Conservation (phyloP, 2,113 vertebrate species). For the Sinocyclocheilus grahami region DNA sequence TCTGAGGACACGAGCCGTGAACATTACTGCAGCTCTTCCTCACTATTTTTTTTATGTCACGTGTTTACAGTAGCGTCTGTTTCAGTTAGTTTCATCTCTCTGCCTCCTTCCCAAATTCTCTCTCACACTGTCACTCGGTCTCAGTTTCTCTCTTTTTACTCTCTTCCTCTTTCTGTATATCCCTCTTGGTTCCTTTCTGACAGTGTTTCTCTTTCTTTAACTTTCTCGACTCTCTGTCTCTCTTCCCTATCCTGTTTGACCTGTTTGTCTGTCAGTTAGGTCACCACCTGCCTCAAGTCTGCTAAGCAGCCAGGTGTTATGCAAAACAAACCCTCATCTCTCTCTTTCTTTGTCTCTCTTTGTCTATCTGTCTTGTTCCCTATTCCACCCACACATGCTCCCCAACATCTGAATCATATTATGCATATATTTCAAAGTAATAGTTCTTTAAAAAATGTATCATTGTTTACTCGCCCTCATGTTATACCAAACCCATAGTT, state of each 20-base stretch:
- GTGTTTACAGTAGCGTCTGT: not conserved
- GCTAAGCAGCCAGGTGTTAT: constrained; percentile 30
- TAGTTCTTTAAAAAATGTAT: not conserved
- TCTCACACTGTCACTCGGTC: not conserved
- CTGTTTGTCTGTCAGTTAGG: constrained; percentile 44
- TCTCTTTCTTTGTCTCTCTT: not conserved
- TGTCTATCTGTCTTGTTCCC: not conserved
- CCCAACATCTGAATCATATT: not conserved
- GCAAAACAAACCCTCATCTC: constrained; percentile 20
- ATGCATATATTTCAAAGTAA: not conserved
- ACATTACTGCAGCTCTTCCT: not conserved
- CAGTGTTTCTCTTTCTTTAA: not conserved
- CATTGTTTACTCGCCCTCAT: not conserved
- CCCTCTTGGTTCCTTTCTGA: constrained; percentile 14
- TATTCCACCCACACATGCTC: not conserved
- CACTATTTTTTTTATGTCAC: not conserved
- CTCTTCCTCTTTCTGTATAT: constrained; percentile 25
- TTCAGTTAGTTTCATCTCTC: constrained; percentile 9
- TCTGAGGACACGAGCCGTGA: not conserved
- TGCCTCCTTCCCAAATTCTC: not conserved
- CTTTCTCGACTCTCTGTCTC: constrained; percentile 45
- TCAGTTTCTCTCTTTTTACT: constrained; percentile 6
- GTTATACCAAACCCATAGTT: not conserved
- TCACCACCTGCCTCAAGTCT: constrained; percentile 32
- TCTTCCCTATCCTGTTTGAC: constrained; percentile 48